Evolutionary conservation across 2,888 invertebrate species (phyloP), one percentile per base, ranked within the genome.

Genomic region (Melanophora roralis): DNA sequence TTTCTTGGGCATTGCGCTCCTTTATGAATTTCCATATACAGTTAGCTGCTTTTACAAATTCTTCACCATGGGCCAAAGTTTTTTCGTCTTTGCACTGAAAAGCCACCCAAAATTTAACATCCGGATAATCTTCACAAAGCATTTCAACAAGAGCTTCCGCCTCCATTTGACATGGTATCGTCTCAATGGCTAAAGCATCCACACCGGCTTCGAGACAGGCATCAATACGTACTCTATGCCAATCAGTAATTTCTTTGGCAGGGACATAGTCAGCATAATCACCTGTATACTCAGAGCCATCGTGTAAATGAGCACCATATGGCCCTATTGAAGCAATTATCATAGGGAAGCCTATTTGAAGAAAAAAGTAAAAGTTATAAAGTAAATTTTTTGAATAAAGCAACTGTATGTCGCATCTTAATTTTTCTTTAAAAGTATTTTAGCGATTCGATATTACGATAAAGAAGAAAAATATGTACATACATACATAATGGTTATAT

Each of bases 281-380:
- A 16, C 98, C 98, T n/a, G 94, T 94, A 88, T 98, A 98, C 88
- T 98, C 98, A 0, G 98, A 98, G 11, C 95, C 96, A 89, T 98
- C 97, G 86, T 95, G 95, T 40, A 97, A 91, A 85, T 94, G 94
- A 0, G 98, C 98, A 0, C 98, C 98, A 88, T 96, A 98, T 0
- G 98, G 97, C 0, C 98, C 98, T 78, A 98, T 94, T 0, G 97
- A 96, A 0, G 97, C 98, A 21, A 95, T 96, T 55, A 98, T 92
- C 83, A 94, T 87, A 11, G 95, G 94, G 16, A 86, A 85, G 8
- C 86, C 89, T 88, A 36, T 0, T 40, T 7, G 32, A 6, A 11
- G 5, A n/a, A 40, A 11, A 40, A 40, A 23, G n/a, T 3, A 12
- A 1, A 40, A 36, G 27, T 27, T 3, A 27, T 6, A 5, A 6